A percentile compares a stretch with the other conserved stretches of the same genome.
These are phyloP conservation scores for Willowsia nigromaculata DNA, from an alignment of 2,888 invertebrate species.

Conservation along the genomic window DNA sequence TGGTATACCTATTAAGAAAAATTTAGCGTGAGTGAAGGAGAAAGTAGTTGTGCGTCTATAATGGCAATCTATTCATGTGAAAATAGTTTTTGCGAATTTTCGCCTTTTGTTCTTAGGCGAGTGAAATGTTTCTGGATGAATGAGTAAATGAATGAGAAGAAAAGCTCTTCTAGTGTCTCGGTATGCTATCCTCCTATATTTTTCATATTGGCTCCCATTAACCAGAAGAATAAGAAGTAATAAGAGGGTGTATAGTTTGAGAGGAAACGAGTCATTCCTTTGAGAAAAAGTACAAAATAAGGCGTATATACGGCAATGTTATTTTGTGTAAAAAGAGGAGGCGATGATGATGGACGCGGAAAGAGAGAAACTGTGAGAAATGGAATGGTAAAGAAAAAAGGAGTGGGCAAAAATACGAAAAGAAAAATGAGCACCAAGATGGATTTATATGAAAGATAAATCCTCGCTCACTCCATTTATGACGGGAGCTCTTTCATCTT, in stretches of 20 bases:
- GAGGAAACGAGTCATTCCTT: not conserved
- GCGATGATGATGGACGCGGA: not conserved
- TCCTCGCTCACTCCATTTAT: conserved; percentile 57
- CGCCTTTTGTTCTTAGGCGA: conserved; percentile 58
- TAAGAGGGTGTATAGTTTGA: not conserved
- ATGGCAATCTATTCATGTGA: conserved; percentile 62
- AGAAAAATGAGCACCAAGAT: conserved; percentile 63
- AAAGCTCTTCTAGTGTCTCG: conserved; percentile 50
- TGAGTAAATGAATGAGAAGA: conserved; percentile 69
- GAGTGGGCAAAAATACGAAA: conserved; percentile 39
- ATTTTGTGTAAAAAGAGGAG: not conserved
- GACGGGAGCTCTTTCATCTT: conserved; percentile 60
- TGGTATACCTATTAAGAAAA: not conserved
- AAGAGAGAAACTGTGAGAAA: conserved; percentile 39
- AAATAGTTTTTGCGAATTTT: conserved; percentile 51
- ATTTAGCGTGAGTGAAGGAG: not conserved
- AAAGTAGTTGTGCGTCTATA: not conserved
- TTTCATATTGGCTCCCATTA: not conserved
- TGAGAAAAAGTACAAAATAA: not conserved
- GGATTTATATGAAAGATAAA: conserved; percentile 65
- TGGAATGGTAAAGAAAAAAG: conserved; percentile 48
- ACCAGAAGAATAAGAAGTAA: not conserved
- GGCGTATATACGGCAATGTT: not conserved
- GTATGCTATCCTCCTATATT: not conserved
- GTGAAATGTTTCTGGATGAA: conserved; percentile 56